Evolutionary conservation across 2,113 vertebrate species (phyloP), one percentile per base, ranked within the genome.

Genomic region (Coturnix japonica): DNA sequence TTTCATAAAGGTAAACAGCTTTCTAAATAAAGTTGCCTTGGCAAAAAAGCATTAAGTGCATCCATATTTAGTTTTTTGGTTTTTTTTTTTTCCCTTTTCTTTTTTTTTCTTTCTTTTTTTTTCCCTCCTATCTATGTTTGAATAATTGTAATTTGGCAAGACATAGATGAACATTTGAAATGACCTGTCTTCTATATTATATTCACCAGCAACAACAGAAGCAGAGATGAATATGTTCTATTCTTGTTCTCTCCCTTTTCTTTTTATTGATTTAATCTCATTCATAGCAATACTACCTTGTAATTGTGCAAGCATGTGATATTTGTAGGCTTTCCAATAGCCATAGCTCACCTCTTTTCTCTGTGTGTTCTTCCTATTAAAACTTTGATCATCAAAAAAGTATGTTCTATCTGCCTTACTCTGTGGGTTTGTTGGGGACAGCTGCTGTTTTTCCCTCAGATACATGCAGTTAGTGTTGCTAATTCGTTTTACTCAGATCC

Each of bases 11-110:
- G 98, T 98, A 98, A 98, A 97, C 94, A 98, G 89, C 95, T 94
- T 97, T 96, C 97, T 98, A 97, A 98, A 98, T 97, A 97, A 97
- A 98, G 97, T 97, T 97, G 92, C 95, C 84, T 97, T 92, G 80
- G 90, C 64, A 97, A 96, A 97, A 96, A 90, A 94, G 86, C 51
- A 97, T 97, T 97, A 95, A 97, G 96, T 93, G 77, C 69, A 92
- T 91, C 91, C 91, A 35, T 63, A 77, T 83, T 73, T 61, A 13
- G 11, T 20, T 22, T 37, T 37, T 37, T n/a, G n/a, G n/a, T n/a
- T n/a, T n/a, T n/a, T 19, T 22, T 75, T 44, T 43, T 87, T 79
- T 51, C 39, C 85, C 75, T 51, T 67, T 81, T 63, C 21, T 70
- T 22, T 56, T 3, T 49, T 51, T 51, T 15, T 23, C 16, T 37